Conservation (phyloP, 2,888 invertebrate species). For the Petrolisthes manimaculis region DNA sequence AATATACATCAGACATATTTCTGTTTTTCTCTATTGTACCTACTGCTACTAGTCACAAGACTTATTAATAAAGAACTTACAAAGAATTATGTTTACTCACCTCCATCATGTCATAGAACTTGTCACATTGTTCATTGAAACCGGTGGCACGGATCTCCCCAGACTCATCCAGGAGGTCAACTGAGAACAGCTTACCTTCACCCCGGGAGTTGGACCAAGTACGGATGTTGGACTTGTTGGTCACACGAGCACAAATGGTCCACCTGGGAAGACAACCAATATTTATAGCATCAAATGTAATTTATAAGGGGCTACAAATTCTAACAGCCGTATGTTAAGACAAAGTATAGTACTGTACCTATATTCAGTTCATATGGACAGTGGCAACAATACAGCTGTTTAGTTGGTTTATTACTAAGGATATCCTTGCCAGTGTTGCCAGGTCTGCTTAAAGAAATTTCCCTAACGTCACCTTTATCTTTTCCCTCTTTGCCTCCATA, state of each 20-base stretch:
- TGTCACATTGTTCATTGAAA: slow-evolving; percentile 88
- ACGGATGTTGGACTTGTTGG: slow-evolving; percentile 83
- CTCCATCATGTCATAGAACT: slow-evolving; percentile 89
- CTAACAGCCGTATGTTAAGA: neutral
- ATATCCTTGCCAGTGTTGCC: too few species aligned
- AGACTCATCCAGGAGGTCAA: slow-evolving; percentile 92
- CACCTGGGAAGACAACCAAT: slow-evolving; percentile 72
- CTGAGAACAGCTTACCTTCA: slow-evolving; percentile 92
- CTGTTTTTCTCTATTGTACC: too few species aligned
- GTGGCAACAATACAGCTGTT: too few species aligned
- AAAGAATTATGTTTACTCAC: slow-evolving; percentile 70
- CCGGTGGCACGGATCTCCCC: slow-evolving; percentile 94
- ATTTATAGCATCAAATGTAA: neutral
- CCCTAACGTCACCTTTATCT: too few species aligned
- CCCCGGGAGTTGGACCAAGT: slow-evolving; percentile 84
- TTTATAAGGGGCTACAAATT: neutral
- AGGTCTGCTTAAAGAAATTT: too few species aligned
- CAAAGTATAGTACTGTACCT: neutral
- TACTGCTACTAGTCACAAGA: too few species aligned
- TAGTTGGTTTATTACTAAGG: too few species aligned
- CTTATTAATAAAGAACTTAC: too few species aligned
- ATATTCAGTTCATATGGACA: neutral
- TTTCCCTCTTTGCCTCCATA: too few species aligned
- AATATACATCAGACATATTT: neutral
- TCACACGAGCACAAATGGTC: slow-evolving; percentile 91